phyloP scores from a whole-genome alignment of 2,113 vertebrate genomes.

The Leptosomus discolor region DNA sequence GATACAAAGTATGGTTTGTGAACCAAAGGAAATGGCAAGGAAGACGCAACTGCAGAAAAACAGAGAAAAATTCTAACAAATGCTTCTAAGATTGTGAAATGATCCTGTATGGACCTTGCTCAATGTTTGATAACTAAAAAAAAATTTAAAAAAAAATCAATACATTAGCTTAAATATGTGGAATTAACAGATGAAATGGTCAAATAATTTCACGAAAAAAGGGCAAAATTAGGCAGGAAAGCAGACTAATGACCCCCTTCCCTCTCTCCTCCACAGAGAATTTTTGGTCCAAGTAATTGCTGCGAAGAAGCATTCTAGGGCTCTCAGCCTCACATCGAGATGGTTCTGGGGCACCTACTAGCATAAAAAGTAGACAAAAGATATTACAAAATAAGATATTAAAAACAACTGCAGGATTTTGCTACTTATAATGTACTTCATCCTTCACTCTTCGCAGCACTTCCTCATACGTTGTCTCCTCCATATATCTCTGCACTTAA shows the following conservation, averaged over 20 bases:
- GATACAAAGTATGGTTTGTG: not conserved
- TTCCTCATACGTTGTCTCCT: not conserved
- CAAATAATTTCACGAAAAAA: not conserved
- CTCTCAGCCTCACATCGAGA: not conserved
- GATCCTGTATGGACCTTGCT: not conserved
- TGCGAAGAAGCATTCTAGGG: not conserved
- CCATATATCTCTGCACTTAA: not conserved
- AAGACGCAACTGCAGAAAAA: not conserved
- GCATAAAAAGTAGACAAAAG: not conserved
- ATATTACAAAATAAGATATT: not conserved
- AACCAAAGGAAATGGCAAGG: not conserved
- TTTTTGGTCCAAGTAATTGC: not conserved
- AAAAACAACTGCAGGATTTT: not conserved
- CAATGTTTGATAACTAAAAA: not conserved
- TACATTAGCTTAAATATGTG: not conserved
- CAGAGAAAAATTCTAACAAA: not conserved
- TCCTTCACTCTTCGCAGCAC: not conserved
- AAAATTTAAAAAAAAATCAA: not conserved
- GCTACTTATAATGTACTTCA: not conserved
- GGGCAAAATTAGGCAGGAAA: not conserved
- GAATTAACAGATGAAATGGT: not conserved
- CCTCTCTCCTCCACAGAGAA: not conserved
- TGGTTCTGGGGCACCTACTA: not conserved
- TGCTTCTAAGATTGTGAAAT: not conserved
- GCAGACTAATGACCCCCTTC: fast-evolving